Evolutionary conservation across 2,113 vertebrate species (phyloP).

Genomic region (Scortum barcoo): DNA sequence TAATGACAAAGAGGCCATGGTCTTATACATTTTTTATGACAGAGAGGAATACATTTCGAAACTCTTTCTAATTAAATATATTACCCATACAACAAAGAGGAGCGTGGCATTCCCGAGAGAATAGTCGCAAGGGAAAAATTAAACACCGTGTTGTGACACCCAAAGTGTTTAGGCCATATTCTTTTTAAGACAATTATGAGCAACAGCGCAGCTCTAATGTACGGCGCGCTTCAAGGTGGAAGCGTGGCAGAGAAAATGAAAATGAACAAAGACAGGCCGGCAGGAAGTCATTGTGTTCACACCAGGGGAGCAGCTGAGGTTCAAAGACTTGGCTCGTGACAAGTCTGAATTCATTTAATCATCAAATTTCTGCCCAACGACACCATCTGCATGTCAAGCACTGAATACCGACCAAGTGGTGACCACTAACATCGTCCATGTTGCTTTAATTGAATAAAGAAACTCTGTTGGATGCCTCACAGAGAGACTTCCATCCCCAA

Average conservation of each 20-base stretch:
- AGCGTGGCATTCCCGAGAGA: not conserved
- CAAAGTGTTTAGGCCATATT: not conserved
- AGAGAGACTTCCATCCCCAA: constrained; percentile 14
- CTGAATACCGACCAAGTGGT: not conserved
- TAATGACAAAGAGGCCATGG: constrained; percentile 34
- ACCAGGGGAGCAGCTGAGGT: constrained; percentile 29
- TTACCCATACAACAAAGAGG: constrained; percentile 40
- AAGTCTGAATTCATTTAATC: not conserved
- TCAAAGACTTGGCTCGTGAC: constrained; percentile 31
- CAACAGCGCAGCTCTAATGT: not conserved
- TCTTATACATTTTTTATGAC: constrained; percentile 67
- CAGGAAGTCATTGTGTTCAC: constrained; percentile 23
- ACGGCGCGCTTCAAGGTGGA: not conserved
- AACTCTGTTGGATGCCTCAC: not conserved
- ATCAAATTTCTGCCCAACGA: constrained; percentile 2
- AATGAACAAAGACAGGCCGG: constrained; percentile 9
- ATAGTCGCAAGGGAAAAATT: constrained; percentile 4
- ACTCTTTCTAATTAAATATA: constrained; percentile 41
- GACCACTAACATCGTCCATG: constrained; percentile 16
- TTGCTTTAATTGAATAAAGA: constrained; percentile 35
- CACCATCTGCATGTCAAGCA: not conserved
- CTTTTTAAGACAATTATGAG: constrained; percentile 17
- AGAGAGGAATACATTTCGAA: constrained; percentile 37
- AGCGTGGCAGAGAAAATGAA: constrained; percentile 17
- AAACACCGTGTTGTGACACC: constrained; percentile 15